A percentile compares a stretch with the other conserved stretches of the same genome.
Evolutionary conservation across 1,140 invertebrate species (phyloP).

Genomic region (Oreohelix idahoensis): DNA sequence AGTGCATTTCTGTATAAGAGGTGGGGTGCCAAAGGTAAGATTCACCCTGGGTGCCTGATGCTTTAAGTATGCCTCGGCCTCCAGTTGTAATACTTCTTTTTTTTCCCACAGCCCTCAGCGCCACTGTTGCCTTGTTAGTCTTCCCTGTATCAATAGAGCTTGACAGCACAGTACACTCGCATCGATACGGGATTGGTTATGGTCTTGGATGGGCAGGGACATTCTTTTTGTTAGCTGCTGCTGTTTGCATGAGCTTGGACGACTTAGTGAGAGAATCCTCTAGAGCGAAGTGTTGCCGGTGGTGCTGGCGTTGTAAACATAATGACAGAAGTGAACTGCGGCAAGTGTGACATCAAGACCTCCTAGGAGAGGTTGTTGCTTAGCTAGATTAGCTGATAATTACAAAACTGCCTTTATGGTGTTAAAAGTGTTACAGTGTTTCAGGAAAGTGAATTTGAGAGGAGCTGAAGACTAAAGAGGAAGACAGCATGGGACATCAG

Average conservation of each 20-base stretch:
- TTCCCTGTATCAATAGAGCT: constrained; percentile 65
- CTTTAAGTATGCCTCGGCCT: no score
- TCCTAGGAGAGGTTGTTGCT: neutral
- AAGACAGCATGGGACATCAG: no score
- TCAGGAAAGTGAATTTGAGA: no score
- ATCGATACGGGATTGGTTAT: constrained; percentile 66
- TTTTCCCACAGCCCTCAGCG: constrained; percentile 61
- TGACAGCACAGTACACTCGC: constrained; percentile 50
- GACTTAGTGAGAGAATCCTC: constrained; percentile 68
- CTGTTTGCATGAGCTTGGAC: constrained; percentile 71
- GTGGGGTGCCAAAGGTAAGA: no score
- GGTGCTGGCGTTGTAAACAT: constrained; percentile 56
- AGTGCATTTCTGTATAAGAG: no score
- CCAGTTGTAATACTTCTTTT: no score
- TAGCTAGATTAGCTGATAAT: no score
- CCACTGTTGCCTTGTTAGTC: constrained; percentile 64
- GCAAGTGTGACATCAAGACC: constrained; percentile 54
- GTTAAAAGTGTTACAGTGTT: no score
- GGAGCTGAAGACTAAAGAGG: no score
- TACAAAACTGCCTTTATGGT: no score
- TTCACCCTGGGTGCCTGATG: no score
- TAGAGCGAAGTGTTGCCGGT: constrained; percentile 59
- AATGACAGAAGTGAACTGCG: constrained; percentile 54
- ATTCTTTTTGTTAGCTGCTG: constrained; percentile 67
- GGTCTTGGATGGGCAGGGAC: constrained; percentile 69